phyloP scores from a whole-genome alignment of 2,113 vertebrate species.

The Lontra canadensis region DNA sequence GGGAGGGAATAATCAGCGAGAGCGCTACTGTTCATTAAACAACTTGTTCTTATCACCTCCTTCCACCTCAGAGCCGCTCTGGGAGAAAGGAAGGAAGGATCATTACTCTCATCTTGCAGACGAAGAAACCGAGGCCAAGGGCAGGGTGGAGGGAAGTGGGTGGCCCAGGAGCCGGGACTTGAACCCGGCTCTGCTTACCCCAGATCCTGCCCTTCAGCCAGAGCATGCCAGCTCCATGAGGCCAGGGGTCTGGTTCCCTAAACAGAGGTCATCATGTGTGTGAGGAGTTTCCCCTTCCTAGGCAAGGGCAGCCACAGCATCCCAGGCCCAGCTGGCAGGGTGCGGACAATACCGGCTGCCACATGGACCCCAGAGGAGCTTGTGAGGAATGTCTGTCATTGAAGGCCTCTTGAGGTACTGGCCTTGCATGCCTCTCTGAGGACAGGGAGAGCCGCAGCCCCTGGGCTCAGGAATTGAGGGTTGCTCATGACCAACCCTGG shows the following conservation, averaged over 20 bases:
- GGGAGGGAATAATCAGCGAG: neutral
- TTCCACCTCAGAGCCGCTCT: neutral
- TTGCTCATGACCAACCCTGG: neutral
- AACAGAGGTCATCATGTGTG: neutral
- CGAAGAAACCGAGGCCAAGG: neutral
- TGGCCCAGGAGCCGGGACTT: neutral
- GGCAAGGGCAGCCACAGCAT: neutral
- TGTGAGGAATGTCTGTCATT: neutral
- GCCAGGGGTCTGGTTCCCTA: neutral
- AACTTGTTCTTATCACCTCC: neutral
- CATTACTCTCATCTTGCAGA: neutral
- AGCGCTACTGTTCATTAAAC: neutral
- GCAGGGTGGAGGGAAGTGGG: neutral
- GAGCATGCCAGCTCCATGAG: neutral
- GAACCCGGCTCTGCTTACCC: neutral
- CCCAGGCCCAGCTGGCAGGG: neutral
- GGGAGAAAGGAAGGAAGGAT: neutral
- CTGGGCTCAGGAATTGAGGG: neutral
- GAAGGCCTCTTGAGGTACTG: neutral
- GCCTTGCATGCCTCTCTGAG: neutral
- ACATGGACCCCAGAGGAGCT: neutral
- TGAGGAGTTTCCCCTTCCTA: neutral
- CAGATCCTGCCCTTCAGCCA: neutral
- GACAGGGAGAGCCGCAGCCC: neutral
- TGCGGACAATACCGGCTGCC: neutral